Base-by-base conservation (phyloP, 2,888 invertebrate species). In the Pseudolycoriella hygida region DNA sequence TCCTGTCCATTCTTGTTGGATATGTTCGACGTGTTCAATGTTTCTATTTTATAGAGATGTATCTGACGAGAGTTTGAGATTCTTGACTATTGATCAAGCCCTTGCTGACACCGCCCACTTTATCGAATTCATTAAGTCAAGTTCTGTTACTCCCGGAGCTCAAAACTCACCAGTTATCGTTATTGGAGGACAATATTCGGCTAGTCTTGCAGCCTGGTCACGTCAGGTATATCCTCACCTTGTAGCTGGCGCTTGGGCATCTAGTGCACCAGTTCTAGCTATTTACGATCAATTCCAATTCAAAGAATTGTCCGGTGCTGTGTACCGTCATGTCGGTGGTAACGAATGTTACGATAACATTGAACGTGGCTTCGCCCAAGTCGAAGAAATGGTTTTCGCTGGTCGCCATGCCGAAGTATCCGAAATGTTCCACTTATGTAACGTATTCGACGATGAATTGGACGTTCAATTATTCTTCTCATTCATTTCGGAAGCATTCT, bases 131-230 rank as follows among this genome's bases (percentile, higher is more conserved):
- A 52, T 68, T 47, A 65, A 61, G 53, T 56, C 34, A 10, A 25
- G 8, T 25, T 4, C 25, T 8, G 15, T 17, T 6, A n/a, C 15
- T 15, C 44, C 46, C 6, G 20, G 37, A 14, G 37, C 46, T 2
- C 11, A 44, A 31, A 39, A 47, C 25, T 46, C 42, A 19, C 43
- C 51, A 46, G 50, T 53, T 19, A 50, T 56, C 17, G 49, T 55
- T 15, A 49, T 54, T 49, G 57, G 57, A 20, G 53, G 53, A 11
- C 53, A 53, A 3, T 56, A 55, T 44, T 68, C 73, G 1, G 74
- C 68, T 2, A 73, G 69, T 50, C 70, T 74, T 70, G 74, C 66
- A 30, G 56, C 70, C 37, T 74, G 74, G 74, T 68, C 71, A 48
- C 69, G 73, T 50, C 61, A 69, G 45, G 62, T 70, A 38, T 74